These are phyloP conservation scores for Adelges cooleyi DNA, from an alignment of 1,140 invertebrate species.

Conservation along the genomic window DNA sequence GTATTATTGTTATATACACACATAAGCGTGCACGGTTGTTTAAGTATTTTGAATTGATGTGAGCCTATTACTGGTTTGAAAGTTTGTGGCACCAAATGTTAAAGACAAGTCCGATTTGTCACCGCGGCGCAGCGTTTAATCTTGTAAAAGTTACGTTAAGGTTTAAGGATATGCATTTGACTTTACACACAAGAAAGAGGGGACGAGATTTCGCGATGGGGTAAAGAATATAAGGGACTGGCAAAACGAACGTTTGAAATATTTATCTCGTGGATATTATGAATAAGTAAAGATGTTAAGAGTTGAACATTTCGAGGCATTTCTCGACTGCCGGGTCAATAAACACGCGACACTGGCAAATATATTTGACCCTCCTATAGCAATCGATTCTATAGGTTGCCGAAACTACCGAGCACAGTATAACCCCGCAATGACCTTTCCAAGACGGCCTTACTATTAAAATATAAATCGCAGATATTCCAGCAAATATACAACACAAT, in stretches of 20 bases:
- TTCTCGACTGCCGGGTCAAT: conserved; percentile 22
- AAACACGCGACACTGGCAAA: conserved; percentile 17
- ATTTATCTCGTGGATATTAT: conserved; percentile 19
- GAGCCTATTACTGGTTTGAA: conserved; percentile 11
- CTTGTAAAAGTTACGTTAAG: conserved; percentile 24
- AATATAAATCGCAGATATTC: too few relatives aligned
- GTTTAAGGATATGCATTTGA: conserved; percentile 21
- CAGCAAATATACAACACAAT: too few relatives aligned
- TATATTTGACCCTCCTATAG: conserved; percentile 1
- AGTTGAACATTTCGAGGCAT: conserved; percentile 10
- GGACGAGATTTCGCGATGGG: neutral
- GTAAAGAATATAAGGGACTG: neutral
- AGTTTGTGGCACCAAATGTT: conserved; percentile 24
- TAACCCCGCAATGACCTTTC: too few relatives aligned
- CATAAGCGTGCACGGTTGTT: too few relatives aligned
- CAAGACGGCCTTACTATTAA: too few relatives aligned
- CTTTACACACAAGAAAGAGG: neutral
- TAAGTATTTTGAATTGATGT: conserved; percentile 1
- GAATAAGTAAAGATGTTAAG: conserved; percentile 24
- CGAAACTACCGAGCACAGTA: neutral
- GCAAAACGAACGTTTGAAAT: conserved; percentile 24
- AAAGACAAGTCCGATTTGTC: conserved; percentile 21
- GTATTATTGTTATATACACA: neutral
- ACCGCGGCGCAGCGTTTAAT: conserved; percentile 14
- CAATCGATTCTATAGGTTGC: neutral